Conservation (phyloP, 2,888 invertebrate species). For the Pseudococcus jackbeardsleyi region DNA sequence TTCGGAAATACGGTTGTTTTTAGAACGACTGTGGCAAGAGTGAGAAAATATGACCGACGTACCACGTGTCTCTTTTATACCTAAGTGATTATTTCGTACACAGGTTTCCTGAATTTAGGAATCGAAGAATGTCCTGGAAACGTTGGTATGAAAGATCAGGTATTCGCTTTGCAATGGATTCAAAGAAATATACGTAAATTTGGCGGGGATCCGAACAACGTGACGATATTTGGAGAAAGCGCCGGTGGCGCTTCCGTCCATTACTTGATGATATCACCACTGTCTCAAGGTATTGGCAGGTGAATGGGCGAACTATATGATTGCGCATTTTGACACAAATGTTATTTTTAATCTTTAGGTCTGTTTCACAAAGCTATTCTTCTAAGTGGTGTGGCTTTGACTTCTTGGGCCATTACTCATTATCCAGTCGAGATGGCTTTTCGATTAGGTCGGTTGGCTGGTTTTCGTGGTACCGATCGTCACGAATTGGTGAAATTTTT, state of each 20-base stretch:
- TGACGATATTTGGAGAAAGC: slow-evolving; percentile 93
- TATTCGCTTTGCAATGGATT: slow-evolving; percentile 89
- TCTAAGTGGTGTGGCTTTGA: slow-evolving; percentile 92
- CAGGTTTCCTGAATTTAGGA: slow-evolving; percentile 91
- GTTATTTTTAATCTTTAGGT: slow-evolving; percentile 70
- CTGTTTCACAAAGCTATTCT: slow-evolving; percentile 89
- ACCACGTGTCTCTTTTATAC: too few relatives aligned
- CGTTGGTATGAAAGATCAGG: slow-evolving; percentile 94
- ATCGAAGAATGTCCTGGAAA: slow-evolving; percentile 90
- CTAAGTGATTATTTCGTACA: slow-evolving; percentile 70
- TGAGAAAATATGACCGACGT: too few relatives aligned
- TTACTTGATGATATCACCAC: slow-evolving; percentile 83
- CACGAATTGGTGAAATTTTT: slow-evolving; percentile 70
- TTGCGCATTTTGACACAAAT: too few relatives aligned
- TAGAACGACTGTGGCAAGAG: too few relatives aligned
- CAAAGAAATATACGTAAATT: slow-evolving; percentile 88
- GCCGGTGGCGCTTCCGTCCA: slow-evolving; percentile 96
- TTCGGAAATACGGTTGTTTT: too few relatives aligned
- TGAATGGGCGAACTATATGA: too few relatives aligned
- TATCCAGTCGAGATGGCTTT: slow-evolving; percentile 79
- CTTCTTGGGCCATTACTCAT: slow-evolving; percentile 90
- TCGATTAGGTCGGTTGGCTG: slow-evolving; percentile 80
- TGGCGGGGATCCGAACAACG: slow-evolving; percentile 91
- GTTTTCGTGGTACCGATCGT: slow-evolving; percentile 85
- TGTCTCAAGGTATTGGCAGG: slow-evolving; percentile 69